Evolutionary conservation across 2,888 invertebrate species (phyloP).

Genomic region (Perizoma affinitatum): DNA sequence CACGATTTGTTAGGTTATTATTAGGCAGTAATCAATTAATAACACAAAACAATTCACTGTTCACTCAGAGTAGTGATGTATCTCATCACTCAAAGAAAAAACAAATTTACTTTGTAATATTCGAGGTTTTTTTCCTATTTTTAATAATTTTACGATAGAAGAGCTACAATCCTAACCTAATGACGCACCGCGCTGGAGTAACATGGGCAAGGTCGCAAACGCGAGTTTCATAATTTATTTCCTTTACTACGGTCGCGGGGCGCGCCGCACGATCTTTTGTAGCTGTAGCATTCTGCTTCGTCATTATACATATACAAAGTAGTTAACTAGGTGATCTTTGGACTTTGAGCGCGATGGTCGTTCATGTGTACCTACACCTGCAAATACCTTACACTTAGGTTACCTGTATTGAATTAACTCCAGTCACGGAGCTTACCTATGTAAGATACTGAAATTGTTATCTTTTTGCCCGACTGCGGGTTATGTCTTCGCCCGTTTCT

Average conservation of each 20-base stretch:
- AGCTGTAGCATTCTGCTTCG: too few relatives aligned
- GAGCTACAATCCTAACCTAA: constrained; percentile 32
- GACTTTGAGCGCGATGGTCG: neutral
- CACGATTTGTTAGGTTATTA: constrained; percentile 16
- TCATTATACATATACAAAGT: neutral
- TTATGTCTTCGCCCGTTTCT: too few relatives aligned
- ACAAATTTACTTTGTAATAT: neutral
- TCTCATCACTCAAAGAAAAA: neutral
- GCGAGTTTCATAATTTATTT: constrained; percentile 9
- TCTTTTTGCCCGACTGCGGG: too few relatives aligned
- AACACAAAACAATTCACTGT: constrained; percentile 5
- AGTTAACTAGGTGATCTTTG: neutral
- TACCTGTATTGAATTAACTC: constrained; percentile 11
- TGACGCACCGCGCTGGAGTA: constrained; percentile 41
- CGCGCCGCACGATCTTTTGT: too few relatives aligned
- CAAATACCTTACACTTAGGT: too few relatives aligned
- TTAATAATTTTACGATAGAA: constrained; percentile 20
- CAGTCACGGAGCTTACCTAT: neutral
- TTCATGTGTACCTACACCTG: too few relatives aligned
- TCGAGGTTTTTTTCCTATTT: constrained; percentile 10
- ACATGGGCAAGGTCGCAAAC: constrained; percentile 41
- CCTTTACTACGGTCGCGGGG: constrained; percentile 4
- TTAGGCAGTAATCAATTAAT: neutral
- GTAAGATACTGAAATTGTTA: too few relatives aligned
- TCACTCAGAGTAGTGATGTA: neutral